phyloP scores from a whole-genome alignment of 2,888 invertebrate species.

The Lottia gigantea region DNA sequence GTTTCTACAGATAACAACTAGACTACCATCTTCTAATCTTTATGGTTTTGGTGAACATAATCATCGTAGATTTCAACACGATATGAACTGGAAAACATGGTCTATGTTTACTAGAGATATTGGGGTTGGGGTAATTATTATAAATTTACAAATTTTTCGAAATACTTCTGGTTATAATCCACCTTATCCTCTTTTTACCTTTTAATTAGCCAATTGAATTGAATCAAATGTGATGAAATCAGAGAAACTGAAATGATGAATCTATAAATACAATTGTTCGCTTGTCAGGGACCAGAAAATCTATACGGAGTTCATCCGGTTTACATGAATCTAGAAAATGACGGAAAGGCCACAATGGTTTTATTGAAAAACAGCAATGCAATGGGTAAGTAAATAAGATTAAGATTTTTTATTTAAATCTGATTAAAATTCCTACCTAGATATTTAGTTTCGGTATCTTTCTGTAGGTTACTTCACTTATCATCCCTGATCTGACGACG shows the following conservation, averaged over 20 bases:
- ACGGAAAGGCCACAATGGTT: conserved; percentile 75
- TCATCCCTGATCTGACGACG: no score
- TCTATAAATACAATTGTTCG: background rate
- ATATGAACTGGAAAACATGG: conserved; percentile 59
- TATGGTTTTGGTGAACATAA: conserved; percentile 63
- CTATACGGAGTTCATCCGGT: conserved; percentile 87
- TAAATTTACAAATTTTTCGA: background rate
- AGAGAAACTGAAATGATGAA: background rate
- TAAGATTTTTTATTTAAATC: background rate
- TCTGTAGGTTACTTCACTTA: no score
- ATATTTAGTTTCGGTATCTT: no score
- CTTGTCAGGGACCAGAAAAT: conserved; percentile 68
- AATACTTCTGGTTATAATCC: no score
- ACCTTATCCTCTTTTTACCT: no score
- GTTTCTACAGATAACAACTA: conserved; percentile 53
- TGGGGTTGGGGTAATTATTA: conserved; percentile 40
- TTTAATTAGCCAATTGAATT: no score
- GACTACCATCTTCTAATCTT: conserved; percentile 42
- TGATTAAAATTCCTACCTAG: no score
- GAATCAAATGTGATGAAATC: no score
- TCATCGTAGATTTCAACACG: conserved; percentile 48
- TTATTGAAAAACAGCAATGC: conserved; percentile 75
- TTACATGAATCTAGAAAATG: conserved; percentile 78
- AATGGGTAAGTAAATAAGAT: conserved; percentile 71
- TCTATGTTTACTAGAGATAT: conserved; percentile 58